phyloP scores from a whole-genome alignment of 2,888 invertebrate genomes.

The Copidosoma aretas region DNA sequence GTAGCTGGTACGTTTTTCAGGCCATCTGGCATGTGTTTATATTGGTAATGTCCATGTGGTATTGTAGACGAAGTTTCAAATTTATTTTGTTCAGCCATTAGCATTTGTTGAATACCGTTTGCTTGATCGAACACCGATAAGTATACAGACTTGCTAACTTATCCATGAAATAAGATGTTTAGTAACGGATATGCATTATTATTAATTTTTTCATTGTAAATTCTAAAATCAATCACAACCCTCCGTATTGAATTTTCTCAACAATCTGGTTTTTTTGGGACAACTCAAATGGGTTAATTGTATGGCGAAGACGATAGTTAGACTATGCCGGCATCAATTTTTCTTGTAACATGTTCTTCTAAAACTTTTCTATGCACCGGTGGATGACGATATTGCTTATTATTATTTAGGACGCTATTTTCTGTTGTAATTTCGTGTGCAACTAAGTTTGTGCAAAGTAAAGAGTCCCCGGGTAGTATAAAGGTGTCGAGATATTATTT shows the following conservation, averaged over 20 bases:
- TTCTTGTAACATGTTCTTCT: neutral
- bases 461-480: neutral
- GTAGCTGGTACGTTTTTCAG: no score
- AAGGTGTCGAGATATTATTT: neutral
- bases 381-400: neutral
- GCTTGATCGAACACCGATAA: no score
- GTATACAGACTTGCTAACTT: no score
- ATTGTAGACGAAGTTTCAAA: no score
- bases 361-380: neutral
- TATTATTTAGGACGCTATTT: neutral
- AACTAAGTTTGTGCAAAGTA: neutral
- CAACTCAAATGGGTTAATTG: slow-evolving; percentile 1
- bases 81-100: no score
- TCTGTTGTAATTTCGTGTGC: neutral
- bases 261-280: slow-evolving; percentile 5
- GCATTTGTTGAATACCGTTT: no score
- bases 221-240: neutral
- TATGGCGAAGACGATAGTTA: neutral
- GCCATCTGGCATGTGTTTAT: no score
- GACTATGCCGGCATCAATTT: neutral
- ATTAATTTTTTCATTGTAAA: no score
- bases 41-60: no score
- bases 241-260: neutral
- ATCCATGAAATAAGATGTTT: no score
- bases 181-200: no score